Evolutionary conservation across 2,797 vertebrate species (phyloP), one percentile per base, ranked within the genome.

Genomic region (Melanotaenia maccullochi): DNA sequence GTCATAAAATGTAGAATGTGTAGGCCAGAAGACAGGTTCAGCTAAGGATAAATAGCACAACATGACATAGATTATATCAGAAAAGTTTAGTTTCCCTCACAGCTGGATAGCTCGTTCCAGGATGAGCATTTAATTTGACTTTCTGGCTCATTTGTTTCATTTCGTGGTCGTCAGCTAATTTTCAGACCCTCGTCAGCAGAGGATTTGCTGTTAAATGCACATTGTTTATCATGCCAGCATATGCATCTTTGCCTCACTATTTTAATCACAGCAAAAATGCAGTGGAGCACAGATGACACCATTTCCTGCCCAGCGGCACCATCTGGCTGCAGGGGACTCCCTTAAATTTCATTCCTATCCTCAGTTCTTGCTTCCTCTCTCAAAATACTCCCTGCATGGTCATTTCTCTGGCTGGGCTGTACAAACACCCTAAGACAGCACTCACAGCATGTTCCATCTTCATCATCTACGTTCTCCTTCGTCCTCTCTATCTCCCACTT

Each of bases 261-360:
- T 82, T 77, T 80, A 73, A 87, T 82, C 73, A 85, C 78, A 79
- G 77, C 72, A 79, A 75, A 88, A 71, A 65, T 9, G 51, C 81
- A 70, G 3, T 9, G 36, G 71, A 76, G 82, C 78, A 69, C 71
- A 82, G 83, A 82, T 60, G 78, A 81, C 68, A 74, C 81, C 58
- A 35, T 85, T 89, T 84, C 76, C 78, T 90, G 87, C 84, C 78
- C 88, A 82, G 89, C 87, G 87, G 89, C 89, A 81, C 90, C 91
- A 91, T 91, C 89, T 93, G 89, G 85, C 82, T 91, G 87, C 14
- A 20, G 56, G 75, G 64, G 58, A 59, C 60, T 70, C 84, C 76
- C 69, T 62, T 75, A 61, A 83, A 85, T 81, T 73, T 81, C 44
- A 11, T 70, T 70, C 68, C 67, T 24, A 72, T 69, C 76, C 59